Evolutionary conservation across 2,113 vertebrate species (phyloP), one percentile per base, ranked within the genome.

Genomic region (Takifugu flavidus): DNA sequence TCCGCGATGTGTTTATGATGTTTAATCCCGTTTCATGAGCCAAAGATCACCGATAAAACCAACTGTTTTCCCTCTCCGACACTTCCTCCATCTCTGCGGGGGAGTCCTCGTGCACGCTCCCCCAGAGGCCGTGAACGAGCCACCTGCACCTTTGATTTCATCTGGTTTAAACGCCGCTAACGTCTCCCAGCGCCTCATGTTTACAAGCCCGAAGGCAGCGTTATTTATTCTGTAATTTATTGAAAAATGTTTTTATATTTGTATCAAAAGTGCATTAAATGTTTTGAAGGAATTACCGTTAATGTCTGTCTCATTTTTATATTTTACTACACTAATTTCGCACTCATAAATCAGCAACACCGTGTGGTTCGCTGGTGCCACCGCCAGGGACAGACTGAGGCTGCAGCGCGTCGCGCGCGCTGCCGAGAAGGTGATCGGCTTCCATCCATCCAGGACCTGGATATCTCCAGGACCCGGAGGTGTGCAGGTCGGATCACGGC

Each of bases 221-320:
- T 73, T 71, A 83, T 87, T 89, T 86, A 89, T 89, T 87, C 63
- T 76, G 51, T 90, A 90, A 89, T 56, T 90, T 89, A 90, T 89
- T 90, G 42, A 50, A 25, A 66, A 25, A 61, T 72, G 59, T 80
- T 78, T 83, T 87, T 89, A 86, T 90, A 80, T 79, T 82, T 85
- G 50, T 77, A 45, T 56, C 51, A 61, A 56, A 54, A 20, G 54
- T 42, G 52, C 28, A 42, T 8, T 72, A 43, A 15, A 31, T 51
- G 28, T 67, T 51, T 68, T 34, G 62, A 56, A 65, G 49, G 51
- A 12, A 44, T 74, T 82, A 83, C 77, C 78, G 80, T 82, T 81
- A 52, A 58, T 42, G 15, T 20, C 20, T 20, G 20, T 20, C 20
- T 20, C 20, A 20, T 20, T 20, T 20, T 20, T 20, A 20, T 20